Conservation (phyloP, 1,140 invertebrate species). For the Pseudomyrmex concolor region DNA sequence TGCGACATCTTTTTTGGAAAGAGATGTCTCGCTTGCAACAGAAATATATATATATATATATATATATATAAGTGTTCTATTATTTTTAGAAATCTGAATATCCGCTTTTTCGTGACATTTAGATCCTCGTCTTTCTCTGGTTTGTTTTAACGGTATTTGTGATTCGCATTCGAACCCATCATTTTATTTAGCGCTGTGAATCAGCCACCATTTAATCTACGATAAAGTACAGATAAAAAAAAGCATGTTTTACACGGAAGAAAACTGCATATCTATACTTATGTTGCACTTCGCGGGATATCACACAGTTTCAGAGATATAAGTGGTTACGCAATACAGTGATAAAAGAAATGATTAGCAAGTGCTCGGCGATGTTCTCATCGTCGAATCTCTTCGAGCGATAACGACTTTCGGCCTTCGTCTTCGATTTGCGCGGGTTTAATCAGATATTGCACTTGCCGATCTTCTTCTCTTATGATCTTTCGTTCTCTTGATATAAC, state of each 20-base stretch:
- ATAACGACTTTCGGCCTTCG: slow-evolving; percentile 52
- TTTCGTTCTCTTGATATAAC: neutral
- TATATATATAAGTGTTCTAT: neutral
- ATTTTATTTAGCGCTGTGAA: no score
- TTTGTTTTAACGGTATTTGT: no score
- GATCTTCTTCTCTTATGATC: neutral
- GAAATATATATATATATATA: neutral
- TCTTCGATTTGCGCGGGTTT: slow-evolving; percentile 28
- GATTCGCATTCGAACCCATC: no score
- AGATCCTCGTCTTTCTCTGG: no score
- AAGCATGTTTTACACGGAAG: neutral
- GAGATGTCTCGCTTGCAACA: neutral
- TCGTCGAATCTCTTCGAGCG: slow-evolving; percentile 15
- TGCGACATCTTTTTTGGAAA: neutral
- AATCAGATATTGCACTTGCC: slow-evolving; percentile 1
- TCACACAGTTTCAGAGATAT: neutral
- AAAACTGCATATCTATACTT: neutral
- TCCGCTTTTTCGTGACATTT: neutral
- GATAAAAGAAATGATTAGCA: slow-evolving; percentile 12
- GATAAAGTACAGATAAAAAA: neutral
- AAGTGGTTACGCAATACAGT: slow-evolving; percentile 8
- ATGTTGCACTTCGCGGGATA: slow-evolving; percentile 3
- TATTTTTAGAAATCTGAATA: slow-evolving; percentile 37
- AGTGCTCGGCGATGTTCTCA: slow-evolving; percentile 16
- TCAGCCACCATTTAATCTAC: neutral